phyloP scores from a whole-genome alignment of 2,888 invertebrate genomes.

The Poecilus cupreus region DNA sequence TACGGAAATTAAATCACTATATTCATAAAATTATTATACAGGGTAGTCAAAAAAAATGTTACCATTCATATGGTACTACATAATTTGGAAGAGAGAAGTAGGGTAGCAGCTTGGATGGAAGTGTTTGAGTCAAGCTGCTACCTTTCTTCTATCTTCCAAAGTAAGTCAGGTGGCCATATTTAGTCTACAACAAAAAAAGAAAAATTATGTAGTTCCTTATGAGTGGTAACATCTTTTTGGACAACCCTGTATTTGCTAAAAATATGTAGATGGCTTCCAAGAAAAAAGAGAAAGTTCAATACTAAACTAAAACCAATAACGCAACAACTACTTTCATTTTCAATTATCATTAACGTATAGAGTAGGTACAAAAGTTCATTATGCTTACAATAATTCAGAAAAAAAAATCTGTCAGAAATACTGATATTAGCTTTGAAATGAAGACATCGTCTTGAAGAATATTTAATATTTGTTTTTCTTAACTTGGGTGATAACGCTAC shows the following conservation, averaged over 20 bases:
- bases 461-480: conserved; percentile 5
- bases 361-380: not conserved
- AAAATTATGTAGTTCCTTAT: too few species aligned
- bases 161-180: too few species aligned
- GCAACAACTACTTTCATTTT: not conserved
- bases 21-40: not conserved
- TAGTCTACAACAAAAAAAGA: too few species aligned
- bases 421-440: not conserved
- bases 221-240: too few species aligned
- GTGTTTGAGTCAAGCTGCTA: not conserved
- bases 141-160: too few species aligned
- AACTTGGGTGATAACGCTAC: not conserved
- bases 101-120: too few species aligned
- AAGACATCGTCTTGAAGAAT: not conserved
- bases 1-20: not conserved
- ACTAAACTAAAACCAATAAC: not conserved
- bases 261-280: not conserved
- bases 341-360: not conserved
- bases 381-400: not conserved
- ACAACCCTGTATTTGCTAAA: too few species aligned
- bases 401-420: not conserved
- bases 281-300: not conserved
- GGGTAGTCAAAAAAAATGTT: not conserved
- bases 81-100: too few species aligned
- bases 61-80: too few species aligned